Base-by-base conservation (phyloP, 92 coral and sea anemone species). In the Palythoa caribaeorum region DNA sequence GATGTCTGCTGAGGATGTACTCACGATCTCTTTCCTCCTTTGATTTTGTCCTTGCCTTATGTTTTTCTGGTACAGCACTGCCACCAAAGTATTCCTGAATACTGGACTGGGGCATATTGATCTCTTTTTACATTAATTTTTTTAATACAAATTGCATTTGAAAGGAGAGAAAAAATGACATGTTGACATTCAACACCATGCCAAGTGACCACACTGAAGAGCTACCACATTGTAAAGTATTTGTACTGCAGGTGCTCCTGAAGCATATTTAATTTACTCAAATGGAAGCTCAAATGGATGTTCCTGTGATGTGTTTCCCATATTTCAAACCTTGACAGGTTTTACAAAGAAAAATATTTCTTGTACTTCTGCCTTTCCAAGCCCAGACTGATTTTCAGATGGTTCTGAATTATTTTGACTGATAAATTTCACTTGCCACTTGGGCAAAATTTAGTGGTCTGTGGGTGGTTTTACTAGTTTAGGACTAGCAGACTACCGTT, bases 381-480 rank as follows among this genome's bases (percentile, higher is more conserved):
- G 35, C 37, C 71, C 36, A 65, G n/a, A n/a, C 1, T 17, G 28
- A 65, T 65, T 65, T n/a, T 65, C 10, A 65, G 71, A 65, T 65
- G 71, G 71, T 65, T 65, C 71, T 20, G 71, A n/a, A 17, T 65
- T 65, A 20, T 17, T 20, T 65, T 0, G 9, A 20, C 71, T 65
- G 28, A 65, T 65, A 65, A 65, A 10, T 59, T 59, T 65, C 71
- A 65, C 71, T 65, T 65, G 71, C 71, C 71, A n/a, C 10, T 11
- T 5, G 37, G 71, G 71, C 71, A 65, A 65, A 93, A 92, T 35
- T 96, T 92, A 77, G 98, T 96, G 40, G 97, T 94, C 65, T 92
- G 93, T n/a, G 17, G 62, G 11, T 55, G 62, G 13, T 54, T 54
- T 10, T 54, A 54, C 62, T 54, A 54, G 62, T 55, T 17, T 55